Conservation (phyloP, 2,888 invertebrate genomes). For the Ethmia dodecea region DNA sequence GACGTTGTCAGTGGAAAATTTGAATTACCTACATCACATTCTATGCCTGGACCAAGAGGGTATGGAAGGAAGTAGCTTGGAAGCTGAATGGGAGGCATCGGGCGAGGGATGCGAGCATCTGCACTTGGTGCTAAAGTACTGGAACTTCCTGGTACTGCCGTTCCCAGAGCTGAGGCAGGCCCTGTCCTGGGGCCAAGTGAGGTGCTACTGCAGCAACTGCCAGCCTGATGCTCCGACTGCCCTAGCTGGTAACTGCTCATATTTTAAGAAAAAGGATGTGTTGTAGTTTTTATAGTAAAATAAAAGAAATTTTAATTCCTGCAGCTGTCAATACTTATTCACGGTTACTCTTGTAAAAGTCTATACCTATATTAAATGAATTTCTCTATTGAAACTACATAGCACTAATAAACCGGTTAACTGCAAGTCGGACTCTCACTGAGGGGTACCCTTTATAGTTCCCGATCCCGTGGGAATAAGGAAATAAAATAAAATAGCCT, state of each 20-base stretch:
- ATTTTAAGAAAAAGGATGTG: slow-evolving; percentile 1
- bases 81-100: slow-evolving; percentile 49
- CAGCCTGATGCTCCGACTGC: slow-evolving; percentile 41
- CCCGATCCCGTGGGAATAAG: too few relatives aligned
- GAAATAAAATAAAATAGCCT: too few relatives aligned
- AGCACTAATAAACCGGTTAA: too few relatives aligned
- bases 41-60: slow-evolving; percentile 44
- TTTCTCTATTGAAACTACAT: too few relatives aligned
- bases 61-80: slow-evolving; percentile 38
- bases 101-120: slow-evolving; percentile 56
- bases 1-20: slow-evolving; percentile 42
- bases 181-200: slow-evolving; percentile 56
- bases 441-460: too few relatives aligned
- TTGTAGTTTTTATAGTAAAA: too few relatives aligned
- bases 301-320: too few relatives aligned
- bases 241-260: slow-evolving; percentile 38
- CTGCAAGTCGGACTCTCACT: too few relatives aligned
- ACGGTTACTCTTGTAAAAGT: too few relatives aligned
- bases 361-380: too few relatives aligned
- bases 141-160: slow-evolving; percentile 50
- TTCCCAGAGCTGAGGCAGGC: slow-evolving; percentile 54
- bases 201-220: slow-evolving; percentile 53
- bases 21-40: slow-evolving; percentile 50
- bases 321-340: too few relatives aligned
- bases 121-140: slow-evolving; percentile 56